Evolutionary conservation across 2,888 invertebrate genomes (phyloP).

Genomic region (Cantharis rustica): DNA sequence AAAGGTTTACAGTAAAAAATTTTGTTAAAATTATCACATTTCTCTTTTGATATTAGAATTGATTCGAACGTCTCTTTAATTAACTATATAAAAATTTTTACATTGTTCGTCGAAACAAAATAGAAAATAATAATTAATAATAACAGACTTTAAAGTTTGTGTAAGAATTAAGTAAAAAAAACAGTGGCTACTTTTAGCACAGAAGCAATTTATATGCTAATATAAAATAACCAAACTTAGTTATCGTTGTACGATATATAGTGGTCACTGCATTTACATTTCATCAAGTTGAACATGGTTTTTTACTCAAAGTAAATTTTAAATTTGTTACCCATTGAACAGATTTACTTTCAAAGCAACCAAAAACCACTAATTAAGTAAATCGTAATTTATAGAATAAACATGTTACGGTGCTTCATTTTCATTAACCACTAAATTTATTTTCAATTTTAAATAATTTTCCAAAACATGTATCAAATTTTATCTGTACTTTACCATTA

Average conservation of each 20-base stretch:
- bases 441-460: not conserved
- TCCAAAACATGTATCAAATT: not conserved
- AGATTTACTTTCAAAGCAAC: conserved; percentile 19
- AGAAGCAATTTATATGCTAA: conserved; percentile 28
- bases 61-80: not conserved
- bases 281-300: conserved; percentile 17
- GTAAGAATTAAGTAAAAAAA: not conserved
- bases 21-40: not conserved
- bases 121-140: not conserved
- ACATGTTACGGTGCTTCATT: conserved; percentile 2
- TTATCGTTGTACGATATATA: conserved; percentile 17
- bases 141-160: not conserved
- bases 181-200: conserved; percentile 8
- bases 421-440: not conserved
- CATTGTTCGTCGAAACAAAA: not conserved
- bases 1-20: conserved; percentile 4
- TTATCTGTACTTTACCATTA: not conserved
- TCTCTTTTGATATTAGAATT: not conserved
- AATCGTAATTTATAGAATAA: conserved; percentile 19
- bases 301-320: conserved; percentile 22
- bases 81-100: not conserved
- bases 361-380: conserved; percentile 14
- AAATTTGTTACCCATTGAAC: conserved; percentile 17
- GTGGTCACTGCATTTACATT: conserved; percentile 22
- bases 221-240: conserved; percentile 26